phyloP scores from a whole-genome alignment of 2,797 vertebrate genomes.

The Falco columbarius region DNA sequence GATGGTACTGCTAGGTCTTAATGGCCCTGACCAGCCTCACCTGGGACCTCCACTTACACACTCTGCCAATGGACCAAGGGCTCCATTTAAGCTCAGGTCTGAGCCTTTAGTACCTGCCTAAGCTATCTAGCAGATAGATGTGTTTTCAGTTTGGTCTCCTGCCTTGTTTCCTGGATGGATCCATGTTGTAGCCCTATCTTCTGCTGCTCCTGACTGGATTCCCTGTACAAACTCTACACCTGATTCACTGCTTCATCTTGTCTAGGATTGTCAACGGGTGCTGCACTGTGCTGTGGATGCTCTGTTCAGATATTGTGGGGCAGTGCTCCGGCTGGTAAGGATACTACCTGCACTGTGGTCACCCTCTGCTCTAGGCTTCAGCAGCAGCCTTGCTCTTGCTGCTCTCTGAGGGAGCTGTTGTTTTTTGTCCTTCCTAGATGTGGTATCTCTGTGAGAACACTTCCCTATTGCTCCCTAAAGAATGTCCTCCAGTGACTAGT shows the following conservation, averaged over 20 bases:
- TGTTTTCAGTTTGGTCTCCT: neutral
- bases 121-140: rapidly evolving
- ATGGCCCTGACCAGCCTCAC: neutral
- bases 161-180: neutral
- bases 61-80: too few species aligned
- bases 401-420: neutral
- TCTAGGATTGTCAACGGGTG: too few species aligned
- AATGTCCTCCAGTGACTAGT: neutral
- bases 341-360: rapidly evolving
- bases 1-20: neutral
- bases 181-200: rapidly evolving
- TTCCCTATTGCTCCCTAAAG: neutral
- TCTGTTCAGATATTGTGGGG: neutral
- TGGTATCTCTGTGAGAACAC: neutral
- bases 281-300: neutral
- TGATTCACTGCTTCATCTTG: neutral
- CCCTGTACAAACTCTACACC: neutral
- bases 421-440: neutral
- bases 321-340: neutral
- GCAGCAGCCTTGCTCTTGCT: neutral
- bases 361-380: neutral
- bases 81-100: neutral
- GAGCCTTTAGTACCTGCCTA: neutral
- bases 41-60: neutral
- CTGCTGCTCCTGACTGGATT: neutral